Evolutionary conservation across 2,797 vertebrate genomes (phyloP), one percentile per base, ranked within the genome.

Genomic region (Diplodus sargus): DNA sequence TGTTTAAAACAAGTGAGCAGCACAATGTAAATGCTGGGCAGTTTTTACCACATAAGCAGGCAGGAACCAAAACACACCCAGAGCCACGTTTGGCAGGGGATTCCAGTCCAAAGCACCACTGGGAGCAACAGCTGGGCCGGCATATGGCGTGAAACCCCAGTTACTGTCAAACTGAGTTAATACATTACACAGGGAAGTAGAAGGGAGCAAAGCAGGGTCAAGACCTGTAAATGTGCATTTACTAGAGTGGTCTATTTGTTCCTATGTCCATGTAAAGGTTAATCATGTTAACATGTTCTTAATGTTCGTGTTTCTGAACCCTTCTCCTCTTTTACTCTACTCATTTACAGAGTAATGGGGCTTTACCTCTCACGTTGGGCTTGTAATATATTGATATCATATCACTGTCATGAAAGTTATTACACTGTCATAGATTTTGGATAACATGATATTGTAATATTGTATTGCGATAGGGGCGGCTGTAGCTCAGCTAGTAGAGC

Each of bases 81-180:
- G 69, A 82, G 62, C 86, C 65, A 47, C 52, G 13, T 82, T 81
- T 88, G 83, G 81, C 72, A 66, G 59, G 68, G 69, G 65, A 85
- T 47, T 43, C 75, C 60, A 71, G 61, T 85, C 81, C 52, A 82
- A 81, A 78, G 75, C 74, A 79, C 79, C 79, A 88, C 82, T 69
- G 83, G 84, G 81, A 85, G 75, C 70, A 91, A 90, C 93, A 93
- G 91, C 91, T 91, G 92, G 84, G 72, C 69, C 54, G 45, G 60
- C 90, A 90, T 90, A 92, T 88, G 90, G 85, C 60, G 64, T 82
- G 63, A 85, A 86, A 82, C 79, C 79, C 79, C 64, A 70, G 77
- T 78, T 76, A 68, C 72, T 79, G 81, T 85, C 62, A 77, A 73
- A 74, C 53, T 62, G 62, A 56, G 76, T 83, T 76, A 66, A 76